phyloP scores from a whole-genome alignment of 37 sponge, comb jelly and placozoan species.

The Spongia lamella region DNA sequence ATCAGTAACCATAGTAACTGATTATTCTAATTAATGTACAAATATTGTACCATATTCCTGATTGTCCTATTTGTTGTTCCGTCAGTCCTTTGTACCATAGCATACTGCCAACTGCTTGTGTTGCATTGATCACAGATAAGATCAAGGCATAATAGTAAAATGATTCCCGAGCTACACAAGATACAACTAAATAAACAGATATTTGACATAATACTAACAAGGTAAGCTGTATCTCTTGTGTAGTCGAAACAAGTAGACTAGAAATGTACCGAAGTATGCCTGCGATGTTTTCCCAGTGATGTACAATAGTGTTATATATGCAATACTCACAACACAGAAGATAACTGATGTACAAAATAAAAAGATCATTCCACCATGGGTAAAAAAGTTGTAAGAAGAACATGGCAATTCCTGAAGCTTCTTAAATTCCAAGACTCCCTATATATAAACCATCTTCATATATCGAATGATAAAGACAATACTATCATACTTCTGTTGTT shows the following conservation, averaged over 20 bases:
- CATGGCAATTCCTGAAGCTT: constrained; percentile 30
- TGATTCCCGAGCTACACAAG: constrained; percentile 63
- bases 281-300: too few species aligned
- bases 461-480: neutral
- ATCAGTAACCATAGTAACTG: neutral
- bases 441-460: neutral
- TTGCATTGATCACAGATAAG: constrained; percentile 45
- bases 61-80: constrained; percentile 7
- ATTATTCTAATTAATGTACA: neutral
- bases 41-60: constrained; percentile 61
- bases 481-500: constrained; percentile 34
- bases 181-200: neutral
- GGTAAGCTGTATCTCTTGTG: constrained; percentile 55
- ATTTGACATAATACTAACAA: constrained; percentile 40
- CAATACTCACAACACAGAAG: constrained; percentile 7
- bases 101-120: constrained; percentile 57
- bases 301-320: too few species aligned
- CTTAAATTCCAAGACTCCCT: constrained; percentile 55
- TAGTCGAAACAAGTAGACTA: constrained; percentile 24
- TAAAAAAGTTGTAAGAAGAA: constrained; percentile 46
- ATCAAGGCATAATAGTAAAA: constrained; percentile 71
- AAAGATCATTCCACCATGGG: constrained; percentile 75
- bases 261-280: constrained; percentile 47
- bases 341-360: constrained; percentile 16
- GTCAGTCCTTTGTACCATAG: constrained; percentile 50